These are phyloP conservation scores for Oasisia sp. DNA, from an alignment of 2,888 invertebrate genomes.

Conservation along the genomic window DNA sequence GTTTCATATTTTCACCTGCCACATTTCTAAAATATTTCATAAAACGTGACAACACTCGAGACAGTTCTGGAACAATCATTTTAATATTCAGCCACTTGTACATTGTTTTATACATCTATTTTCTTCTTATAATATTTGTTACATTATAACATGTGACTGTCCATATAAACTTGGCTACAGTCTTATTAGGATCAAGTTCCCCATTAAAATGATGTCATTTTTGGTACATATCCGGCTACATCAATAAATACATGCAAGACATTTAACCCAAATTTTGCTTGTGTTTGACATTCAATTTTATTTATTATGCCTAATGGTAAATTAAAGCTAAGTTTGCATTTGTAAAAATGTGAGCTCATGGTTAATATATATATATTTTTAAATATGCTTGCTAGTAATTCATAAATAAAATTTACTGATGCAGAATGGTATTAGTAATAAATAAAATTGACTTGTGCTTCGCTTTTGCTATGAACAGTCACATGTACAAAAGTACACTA, in stretches of 20 bases:
- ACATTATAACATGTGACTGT: not conserved
- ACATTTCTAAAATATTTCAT: not conserved
- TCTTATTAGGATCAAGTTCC: not conserved
- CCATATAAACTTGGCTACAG: not conserved
- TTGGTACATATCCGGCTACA: not conserved
- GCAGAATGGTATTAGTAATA: not conserved
- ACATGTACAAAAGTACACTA: not conserved
- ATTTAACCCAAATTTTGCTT: not conserved
- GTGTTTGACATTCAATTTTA: not conserved
- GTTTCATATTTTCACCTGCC: too few relatives aligned
- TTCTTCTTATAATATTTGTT: not conserved
- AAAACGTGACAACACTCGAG: not conserved
- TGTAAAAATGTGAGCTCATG: not conserved
- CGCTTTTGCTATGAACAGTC: not conserved
- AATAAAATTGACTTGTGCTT: not conserved
- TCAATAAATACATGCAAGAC: not conserved
- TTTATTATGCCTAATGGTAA: not conserved
- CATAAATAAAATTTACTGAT: not conserved
- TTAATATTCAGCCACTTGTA: not conserved
- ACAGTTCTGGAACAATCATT: not conserved
- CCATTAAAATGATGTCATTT: not conserved
- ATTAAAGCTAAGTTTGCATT: not conserved
- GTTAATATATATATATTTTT: not conserved
- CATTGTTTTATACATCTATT: not conserved
- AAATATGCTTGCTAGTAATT: not conserved